A percentile compares a stretch with the other conserved stretches of the same genome.
These are phyloP conservation scores for Spinus olivaceus DNA, from an alignment of 2,797 vertebrate species.

Conservation along the genomic window DNA sequence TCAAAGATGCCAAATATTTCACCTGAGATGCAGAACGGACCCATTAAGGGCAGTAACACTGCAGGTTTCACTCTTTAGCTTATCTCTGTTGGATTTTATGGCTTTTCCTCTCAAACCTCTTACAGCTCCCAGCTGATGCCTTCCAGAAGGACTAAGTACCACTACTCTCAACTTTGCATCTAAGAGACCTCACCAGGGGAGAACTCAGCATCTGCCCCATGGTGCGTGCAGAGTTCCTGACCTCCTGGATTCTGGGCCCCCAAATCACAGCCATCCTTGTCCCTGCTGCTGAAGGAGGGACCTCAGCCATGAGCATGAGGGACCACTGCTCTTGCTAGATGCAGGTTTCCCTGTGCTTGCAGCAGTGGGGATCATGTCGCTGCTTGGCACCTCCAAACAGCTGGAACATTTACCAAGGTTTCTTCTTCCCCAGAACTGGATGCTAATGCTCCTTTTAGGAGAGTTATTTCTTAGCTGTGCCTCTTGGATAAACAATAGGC, in stretches of 20 bases:
- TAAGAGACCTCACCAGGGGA: background rate
- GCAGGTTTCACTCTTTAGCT: background rate
- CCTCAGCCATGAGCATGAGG: background rate
- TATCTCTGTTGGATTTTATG: background rate
- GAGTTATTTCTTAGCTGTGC: background rate
- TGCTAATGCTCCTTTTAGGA: background rate
- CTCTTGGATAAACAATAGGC: background rate
- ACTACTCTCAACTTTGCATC: background rate
- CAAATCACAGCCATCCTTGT: background rate
- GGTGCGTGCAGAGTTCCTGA: background rate
- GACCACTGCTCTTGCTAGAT: background rate
- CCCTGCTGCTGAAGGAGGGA: background rate
- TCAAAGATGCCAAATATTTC: background rate
- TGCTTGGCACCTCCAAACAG: background rate
- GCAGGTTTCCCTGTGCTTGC: background rate
- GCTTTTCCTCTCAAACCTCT: background rate
- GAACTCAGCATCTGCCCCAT: fast-evolving
- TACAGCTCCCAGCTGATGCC: background rate
- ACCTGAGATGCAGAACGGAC: background rate
- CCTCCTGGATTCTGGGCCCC: background rate
- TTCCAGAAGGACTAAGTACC: background rate
- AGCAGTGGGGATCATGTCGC: fast-evolving
- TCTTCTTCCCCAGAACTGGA: background rate
- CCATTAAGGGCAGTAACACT: background rate
- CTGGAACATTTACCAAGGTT: background rate